Evolutionary conservation across 2,797 vertebrate species (phyloP), one percentile per base, ranked within the genome.

Genomic region (Tokudaia muenninki): DNA sequence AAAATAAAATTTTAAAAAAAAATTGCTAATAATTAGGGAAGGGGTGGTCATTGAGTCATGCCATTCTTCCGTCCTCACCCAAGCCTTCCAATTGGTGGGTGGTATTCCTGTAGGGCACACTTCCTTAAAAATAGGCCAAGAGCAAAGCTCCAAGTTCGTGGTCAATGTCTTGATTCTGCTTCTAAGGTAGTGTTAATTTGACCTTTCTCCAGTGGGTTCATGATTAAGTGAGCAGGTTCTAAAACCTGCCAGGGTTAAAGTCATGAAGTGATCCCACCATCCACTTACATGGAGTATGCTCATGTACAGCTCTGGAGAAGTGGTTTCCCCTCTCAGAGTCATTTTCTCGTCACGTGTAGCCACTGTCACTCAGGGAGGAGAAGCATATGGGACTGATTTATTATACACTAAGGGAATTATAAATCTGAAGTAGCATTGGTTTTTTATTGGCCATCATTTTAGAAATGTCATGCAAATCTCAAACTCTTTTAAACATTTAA

Each of bases 11-110:
- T n/a, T n/a, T n/a, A n/a, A n/a, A n/a, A n/a, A n/a, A n/a, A n/a
- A 93, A 83, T 96, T 90, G 93, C 82, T 87, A 61, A n/a, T 97
- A 83, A 87, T 52, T 87, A 88, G 77, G 82, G 74, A 72, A 80
- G 91, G 22, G 72, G 57, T 74, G 91, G 67, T 3, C 90, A 47
- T 80, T 55, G 93, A 94, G 57, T 84, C 79, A 0, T 52, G 57
- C 67, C 70, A 13, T 81, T 80, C 92, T 92, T 96, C 78, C 57
- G 22, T 47, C 34, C 14, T 50, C 34, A 9, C 41, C 88, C 4
- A 1, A 47, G 41, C 72, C 57, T 72, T 75, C 57, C 26, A 41
- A 52, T 55, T 65, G 47, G 55, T 44, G 16, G 3, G 61, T n/a
- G 74, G 84, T 12, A 3, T 11, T 83, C 34, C 93, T 82, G 78